These are phyloP conservation scores for Erethizon dorsatum DNA, from an alignment of 2,797 vertebrate species.

Conservation along the genomic window DNA sequence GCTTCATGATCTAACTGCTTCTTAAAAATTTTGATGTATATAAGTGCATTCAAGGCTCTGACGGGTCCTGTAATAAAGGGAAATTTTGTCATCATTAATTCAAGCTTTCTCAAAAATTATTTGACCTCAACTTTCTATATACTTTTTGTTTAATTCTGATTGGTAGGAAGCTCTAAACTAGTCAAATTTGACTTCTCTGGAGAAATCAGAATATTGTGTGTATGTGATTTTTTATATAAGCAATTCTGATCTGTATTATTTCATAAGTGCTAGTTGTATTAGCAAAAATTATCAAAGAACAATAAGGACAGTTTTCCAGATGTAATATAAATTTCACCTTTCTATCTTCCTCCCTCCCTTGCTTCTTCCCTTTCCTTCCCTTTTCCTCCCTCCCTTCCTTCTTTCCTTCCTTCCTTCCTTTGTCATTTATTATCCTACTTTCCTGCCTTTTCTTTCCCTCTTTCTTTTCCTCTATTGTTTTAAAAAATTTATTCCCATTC, in stretches of 20 bases:
- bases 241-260: not conserved
- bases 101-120: conserved; percentile 16
- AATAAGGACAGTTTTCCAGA: not conserved
- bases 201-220: not conserved
- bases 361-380: not conserved
- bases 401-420: not conserved
- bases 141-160: not conserved
- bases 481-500: not conserved
- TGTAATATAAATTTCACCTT: not conserved
- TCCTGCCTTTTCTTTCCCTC: not conserved
- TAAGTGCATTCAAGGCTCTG: not conserved
- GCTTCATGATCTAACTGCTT: not conserved
- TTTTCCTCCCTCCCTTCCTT: not conserved
- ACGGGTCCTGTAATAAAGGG: not conserved
- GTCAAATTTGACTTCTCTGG: not conserved
- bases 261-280: not conserved
- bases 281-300: not conserved
- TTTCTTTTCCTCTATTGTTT: not conserved
- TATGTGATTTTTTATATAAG: not conserved
- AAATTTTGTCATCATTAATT: not conserved
- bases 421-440: not conserved
- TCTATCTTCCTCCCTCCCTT: accelerated
- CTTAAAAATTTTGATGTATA: not conserved
- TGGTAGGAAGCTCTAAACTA: not conserved
- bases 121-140: not conserved